Conservation (phyloP, 2,888 invertebrate genomes). For the Macrosiphum euphorbiae region DNA sequence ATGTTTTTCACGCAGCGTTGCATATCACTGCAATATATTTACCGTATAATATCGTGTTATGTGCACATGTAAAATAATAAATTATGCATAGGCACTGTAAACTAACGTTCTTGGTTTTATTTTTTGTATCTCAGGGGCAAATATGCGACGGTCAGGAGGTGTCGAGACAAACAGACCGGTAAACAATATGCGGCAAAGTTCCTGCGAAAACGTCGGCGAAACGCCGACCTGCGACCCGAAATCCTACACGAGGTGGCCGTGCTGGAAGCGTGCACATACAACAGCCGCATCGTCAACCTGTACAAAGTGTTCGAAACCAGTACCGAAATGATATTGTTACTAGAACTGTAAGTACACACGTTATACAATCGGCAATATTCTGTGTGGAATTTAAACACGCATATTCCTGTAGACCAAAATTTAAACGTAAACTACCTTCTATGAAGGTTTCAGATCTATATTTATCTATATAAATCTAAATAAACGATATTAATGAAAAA, state of each 20-base stretch:
- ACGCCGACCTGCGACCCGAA: slow-evolving; percentile 87
- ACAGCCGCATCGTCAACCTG: slow-evolving; percentile 88
- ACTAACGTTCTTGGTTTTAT: background rate
- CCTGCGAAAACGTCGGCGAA: slow-evolving; percentile 89
- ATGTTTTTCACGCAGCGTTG: background rate
- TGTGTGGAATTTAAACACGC: background rate
- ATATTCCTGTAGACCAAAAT: background rate
- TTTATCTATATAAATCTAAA: background rate
- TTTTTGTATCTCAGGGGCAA: slow-evolving; percentile 86
- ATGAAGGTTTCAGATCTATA: no score
- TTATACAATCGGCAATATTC: background rate
- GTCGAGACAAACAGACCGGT: slow-evolving; percentile 87
- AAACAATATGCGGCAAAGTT: slow-evolving; percentile 97
- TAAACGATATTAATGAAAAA: background rate
- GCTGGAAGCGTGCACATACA: slow-evolving; percentile 85
- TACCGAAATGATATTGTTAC: slow-evolving; percentile 83
- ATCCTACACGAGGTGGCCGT: slow-evolving; percentile 95
- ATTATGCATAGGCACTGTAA: background rate
- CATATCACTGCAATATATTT: background rate
- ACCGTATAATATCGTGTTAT: background rate
- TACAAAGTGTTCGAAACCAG: slow-evolving; percentile 83
- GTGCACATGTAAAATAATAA: background rate
- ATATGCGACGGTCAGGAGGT: slow-evolving; percentile 94
- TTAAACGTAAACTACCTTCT: no score
- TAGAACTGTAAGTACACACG: slow-evolving; percentile 82